Conservation (phyloP, 2,888 invertebrate species). For the Trilocha varians region DNA sequence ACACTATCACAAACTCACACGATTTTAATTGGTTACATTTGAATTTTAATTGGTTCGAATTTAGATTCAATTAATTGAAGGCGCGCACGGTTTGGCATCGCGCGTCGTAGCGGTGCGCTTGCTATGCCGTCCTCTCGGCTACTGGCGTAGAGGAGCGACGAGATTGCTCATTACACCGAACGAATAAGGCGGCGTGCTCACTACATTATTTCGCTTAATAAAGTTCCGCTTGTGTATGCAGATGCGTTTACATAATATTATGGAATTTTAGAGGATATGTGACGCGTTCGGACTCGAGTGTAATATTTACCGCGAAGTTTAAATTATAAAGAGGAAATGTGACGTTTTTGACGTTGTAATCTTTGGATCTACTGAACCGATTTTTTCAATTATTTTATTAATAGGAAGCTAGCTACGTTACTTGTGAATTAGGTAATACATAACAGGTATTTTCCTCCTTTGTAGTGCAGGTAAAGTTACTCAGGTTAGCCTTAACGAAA, state of each 20-base stretch:
- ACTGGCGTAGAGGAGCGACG: constrained; percentile 28
- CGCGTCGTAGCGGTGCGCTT: constrained; percentile 18
- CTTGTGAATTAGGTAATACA: no score
- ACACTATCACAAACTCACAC: neutral
- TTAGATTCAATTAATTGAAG: neutral
- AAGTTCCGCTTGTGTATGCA: constrained; percentile 32
- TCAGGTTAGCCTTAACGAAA: no score
- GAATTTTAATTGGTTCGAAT: neutral
- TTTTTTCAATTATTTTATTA: no score
- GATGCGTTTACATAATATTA: constrained; percentile 38
- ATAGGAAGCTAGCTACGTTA: no score
- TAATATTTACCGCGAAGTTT: constrained; percentile 8
- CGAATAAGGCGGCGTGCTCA: constrained; percentile 32
- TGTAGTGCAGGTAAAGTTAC: no score
- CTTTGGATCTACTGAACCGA: no score
- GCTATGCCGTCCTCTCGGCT: constrained; percentile 19
- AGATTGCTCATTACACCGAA: constrained; percentile 43
- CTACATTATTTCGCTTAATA: constrained; percentile 54
- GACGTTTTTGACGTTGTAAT: neutral
- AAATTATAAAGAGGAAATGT: constrained; percentile 25
- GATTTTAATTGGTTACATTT: neutral
- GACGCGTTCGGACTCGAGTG: neutral
- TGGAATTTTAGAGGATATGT: constrained; percentile 20
- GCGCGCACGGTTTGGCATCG: constrained; percentile 2
- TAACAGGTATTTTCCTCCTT: no score